Base-by-base conservation (phyloP, 2,113 vertebrate species). In the Solenodon paradoxus region DNA sequence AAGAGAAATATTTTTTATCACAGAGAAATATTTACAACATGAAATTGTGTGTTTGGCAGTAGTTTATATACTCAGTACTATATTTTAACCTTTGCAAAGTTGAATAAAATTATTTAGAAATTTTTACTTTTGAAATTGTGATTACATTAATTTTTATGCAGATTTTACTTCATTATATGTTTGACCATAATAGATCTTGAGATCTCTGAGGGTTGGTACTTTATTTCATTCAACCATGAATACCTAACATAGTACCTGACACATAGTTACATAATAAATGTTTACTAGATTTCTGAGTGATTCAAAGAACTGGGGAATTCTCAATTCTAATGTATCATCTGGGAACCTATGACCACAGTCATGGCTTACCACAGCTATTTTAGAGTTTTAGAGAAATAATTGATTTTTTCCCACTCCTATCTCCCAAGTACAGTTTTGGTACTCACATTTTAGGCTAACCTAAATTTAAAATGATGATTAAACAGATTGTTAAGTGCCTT, bases 321-420 rank as follows among this genome's bases (percentile, higher is more conserved):
- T 42, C 69, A 83, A 90, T 84, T 17, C 30, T 78, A 55, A 19
- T 75, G 35, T 8, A 40, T 95, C 7, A 22, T 66, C 40, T 92
- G 63, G 85, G 45, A 42, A 81, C 57, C 47, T 64, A 0, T 95
- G 59, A 84, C 22, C 38, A 51, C 6, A 88, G 30, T 71, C 16
- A 51, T 84, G 68, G 79, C 16, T 55, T 93, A 30, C 19, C 8
- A 63, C 26, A 83, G 3, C 55, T 80, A 1, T 84, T 19, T 38
- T 93, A 84, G 45, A 22, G 90, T 93, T 95, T 84, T 38, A 78
- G 26, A 89, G 61, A 90, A 82, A 49, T 92, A 59, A 91, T 68
- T 87, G 7, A 51, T 40, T 90, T 6, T 63, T 85, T 20, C 12
- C 40, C 11, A 38, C 10, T 75, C 30, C n/a, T 15, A 51, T 9